Evolutionary conservation across 2,888 invertebrate species (phyloP).

Genomic region (Agrotis ipsilon): DNA sequence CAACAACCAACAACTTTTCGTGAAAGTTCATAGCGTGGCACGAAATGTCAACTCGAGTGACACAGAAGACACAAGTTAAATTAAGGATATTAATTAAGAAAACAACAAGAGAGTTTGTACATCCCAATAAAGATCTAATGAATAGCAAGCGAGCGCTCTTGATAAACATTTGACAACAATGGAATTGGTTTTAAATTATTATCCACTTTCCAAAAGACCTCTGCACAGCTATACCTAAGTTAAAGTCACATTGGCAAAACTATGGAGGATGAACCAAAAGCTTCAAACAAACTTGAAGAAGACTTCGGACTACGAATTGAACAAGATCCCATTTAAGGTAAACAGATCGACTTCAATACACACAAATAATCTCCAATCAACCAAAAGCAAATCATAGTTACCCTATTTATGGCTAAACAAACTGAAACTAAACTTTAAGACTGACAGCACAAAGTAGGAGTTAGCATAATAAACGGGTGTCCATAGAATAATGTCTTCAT

Average conservation of each 20-base stretch:
- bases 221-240: neutral
- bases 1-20: neutral
- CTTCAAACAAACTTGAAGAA: neutral
- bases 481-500: slow-evolving; percentile 66
- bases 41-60: neutral
- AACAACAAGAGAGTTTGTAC: neutral
- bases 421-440: slow-evolving; percentile 32
- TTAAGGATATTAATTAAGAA: neutral
- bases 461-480: slow-evolving; percentile 55
- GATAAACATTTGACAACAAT: neutral
- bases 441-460: slow-evolving; percentile 54
- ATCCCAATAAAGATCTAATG: no score
- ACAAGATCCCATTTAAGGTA: neutral
- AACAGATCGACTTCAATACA: slow-evolving; percentile 22
- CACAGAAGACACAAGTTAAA: neutral
- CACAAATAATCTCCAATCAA: slow-evolving; percentile 27
- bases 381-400: slow-evolving; percentile 24
- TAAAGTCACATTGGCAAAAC: neutral
- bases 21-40: neutral
- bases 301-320: neutral
- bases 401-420: slow-evolving; percentile 40
- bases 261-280: neutral
- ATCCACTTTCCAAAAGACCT: no score
- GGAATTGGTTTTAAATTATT: neutral
- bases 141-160: no score